Percentiles rank a stretch among this genome's conserved stretches.
phyloP scores from a whole-genome alignment of 2,797 vertebrate genomes.

The Myotis findleyi region DNA sequence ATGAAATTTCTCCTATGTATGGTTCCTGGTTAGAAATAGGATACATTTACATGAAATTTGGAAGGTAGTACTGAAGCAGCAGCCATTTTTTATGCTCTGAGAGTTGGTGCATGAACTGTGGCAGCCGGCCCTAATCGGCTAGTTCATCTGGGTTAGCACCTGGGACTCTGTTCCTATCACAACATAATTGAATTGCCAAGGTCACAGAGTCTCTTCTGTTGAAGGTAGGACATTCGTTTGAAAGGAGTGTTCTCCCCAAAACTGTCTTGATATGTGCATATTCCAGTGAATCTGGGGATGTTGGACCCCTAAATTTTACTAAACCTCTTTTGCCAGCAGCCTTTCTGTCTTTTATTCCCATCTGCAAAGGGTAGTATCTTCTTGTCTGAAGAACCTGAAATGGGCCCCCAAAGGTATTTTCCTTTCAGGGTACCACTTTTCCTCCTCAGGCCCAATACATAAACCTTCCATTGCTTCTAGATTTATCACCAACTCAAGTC shows the following conservation, averaged over 20 bases:
- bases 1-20: not conserved
- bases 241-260: not conserved
- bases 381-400: not conserved
- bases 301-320: not conserved
- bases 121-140: not conserved
- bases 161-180: not conserved
- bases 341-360: not conserved
- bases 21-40: not conserved
- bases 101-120: not conserved
- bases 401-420: not conserved
- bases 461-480: slow-evolving; percentile 13
- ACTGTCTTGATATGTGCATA: not conserved
- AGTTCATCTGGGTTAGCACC: not conserved
- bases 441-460: not conserved
- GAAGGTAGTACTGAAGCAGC: not conserved
- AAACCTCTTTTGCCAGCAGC: not conserved
- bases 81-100: not conserved
- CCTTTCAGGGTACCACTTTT: not conserved
- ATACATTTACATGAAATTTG: not conserved
- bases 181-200: not conserved
- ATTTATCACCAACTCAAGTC: not conserved
- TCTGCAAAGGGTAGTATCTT: not conserved
- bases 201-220: not conserved
- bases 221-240: not conserved
- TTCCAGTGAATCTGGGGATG: not conserved